Evolutionary conservation across 2,797 vertebrate species (phyloP), one percentile per base, ranked within the genome.

Genomic region (Poecile montanus): DNA sequence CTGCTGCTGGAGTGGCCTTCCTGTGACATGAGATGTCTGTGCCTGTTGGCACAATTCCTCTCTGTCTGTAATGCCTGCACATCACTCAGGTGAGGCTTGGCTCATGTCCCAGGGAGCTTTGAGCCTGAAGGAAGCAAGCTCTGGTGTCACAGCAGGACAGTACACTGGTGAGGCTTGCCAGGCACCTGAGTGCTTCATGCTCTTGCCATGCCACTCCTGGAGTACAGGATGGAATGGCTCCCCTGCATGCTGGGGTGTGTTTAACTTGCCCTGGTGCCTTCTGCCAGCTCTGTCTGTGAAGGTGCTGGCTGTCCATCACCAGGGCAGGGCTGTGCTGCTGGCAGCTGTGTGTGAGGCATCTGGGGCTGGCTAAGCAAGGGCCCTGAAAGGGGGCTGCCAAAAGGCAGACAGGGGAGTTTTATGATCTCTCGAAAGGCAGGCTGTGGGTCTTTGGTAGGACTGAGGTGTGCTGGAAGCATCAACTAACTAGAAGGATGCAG

Each of bases 121-220:
- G 84, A 92, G 60, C 60, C 67, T 0, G 2, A 70, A 65, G 84
- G 56, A 68, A 75, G 77, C 56, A 70, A 85, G 73, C 23, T 70
- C 40, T 1, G 3, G 44, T 93, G 91, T 93, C 84, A 53, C 4
- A 3, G 81, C 77, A 71, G 89, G 86, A 73, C 75, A 87, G 56
- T 84, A 73, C 75, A 87, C 51, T 0, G 10, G 42, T 21, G 26
- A 56, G 15, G 61, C 54, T 84, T 27, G 8, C 5, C 23, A 26
- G 44, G 60, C 78, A 54, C 45, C 8, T 0, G 1, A n/a, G 56
- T 48, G 68, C 45, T 74, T 57, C 0, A 0, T 54, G 4, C 14
- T 50, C 29, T 34, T 62, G n/a, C 72, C 2, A 4, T 67, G 62
- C 54, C 5, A 1, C 29, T 87, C 29, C 25, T 26, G 60, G 54